phyloP scores from a whole-genome alignment of 2,888 invertebrate genomes.

The Frankliniella fusca region DNA sequence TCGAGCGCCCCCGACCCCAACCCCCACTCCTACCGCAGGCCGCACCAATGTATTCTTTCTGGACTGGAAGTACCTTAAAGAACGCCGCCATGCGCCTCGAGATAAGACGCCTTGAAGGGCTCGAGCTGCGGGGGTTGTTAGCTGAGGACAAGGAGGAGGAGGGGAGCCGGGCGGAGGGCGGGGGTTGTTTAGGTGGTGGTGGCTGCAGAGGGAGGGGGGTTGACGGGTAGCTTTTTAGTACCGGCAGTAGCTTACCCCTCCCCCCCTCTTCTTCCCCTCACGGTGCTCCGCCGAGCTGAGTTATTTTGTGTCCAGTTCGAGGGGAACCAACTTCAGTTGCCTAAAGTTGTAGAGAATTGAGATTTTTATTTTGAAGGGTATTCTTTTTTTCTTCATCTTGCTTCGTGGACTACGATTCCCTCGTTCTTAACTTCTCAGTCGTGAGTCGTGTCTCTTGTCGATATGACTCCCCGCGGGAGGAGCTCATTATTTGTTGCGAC shows the following conservation, averaged over 20 bases:
- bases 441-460: no score
- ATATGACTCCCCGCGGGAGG: no score
- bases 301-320: background rate
- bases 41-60: conserved; percentile 4
- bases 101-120: background rate
- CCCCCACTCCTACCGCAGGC: background rate
- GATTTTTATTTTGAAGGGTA: no score
- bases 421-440: no score
- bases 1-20: background rate
- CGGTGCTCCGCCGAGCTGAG: background rate
- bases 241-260: background rate
- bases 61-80: background rate
- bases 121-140: background rate
- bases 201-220: background rate
- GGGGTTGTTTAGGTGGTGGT: background rate
- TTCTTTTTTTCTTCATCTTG: no score
- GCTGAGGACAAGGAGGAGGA: background rate
- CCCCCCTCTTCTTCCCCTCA: background rate
- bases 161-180: background rate
- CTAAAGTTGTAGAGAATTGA: no score
- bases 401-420: no score
- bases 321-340: background rate
- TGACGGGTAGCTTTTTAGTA: background rate
- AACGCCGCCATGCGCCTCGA: conserved; percentile 4
- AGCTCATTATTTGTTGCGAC: no score